These are phyloP conservation scores for Patella pellucida DNA, from an alignment of 2,888 invertebrate species.

Conservation along the genomic window DNA sequence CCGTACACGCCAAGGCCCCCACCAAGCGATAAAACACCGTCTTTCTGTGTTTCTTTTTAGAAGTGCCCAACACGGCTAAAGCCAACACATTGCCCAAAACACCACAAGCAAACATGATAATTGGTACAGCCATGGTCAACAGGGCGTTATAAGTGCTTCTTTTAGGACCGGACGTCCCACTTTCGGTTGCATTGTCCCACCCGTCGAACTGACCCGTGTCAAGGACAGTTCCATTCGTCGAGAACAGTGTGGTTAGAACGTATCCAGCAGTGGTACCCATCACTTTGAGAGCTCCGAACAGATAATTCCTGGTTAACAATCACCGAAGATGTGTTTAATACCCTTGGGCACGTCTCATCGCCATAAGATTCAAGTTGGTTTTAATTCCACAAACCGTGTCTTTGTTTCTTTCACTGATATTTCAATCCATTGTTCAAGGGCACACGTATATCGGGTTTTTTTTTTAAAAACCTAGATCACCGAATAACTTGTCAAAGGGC, in stretches of 20 bases:
- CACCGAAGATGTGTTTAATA: background rate
- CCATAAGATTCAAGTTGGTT: too few relatives aligned
- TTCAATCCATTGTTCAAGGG: too few relatives aligned
- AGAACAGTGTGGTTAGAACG: background rate
- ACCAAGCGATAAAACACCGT: conserved; percentile 68
- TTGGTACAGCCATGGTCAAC: conserved; percentile 40
- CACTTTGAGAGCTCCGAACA: background rate
- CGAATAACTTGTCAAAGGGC: background rate
- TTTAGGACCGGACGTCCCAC: background rate
- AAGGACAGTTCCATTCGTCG: background rate
- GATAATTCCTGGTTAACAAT: background rate
- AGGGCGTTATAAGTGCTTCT: conserved; percentile 18
- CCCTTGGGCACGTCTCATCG: too few relatives aligned
- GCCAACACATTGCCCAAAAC: conserved; percentile 66
- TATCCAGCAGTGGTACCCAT: background rate
- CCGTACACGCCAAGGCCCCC: conserved; percentile 64
- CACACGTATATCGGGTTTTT: too few relatives aligned
- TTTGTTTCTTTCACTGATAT: too few relatives aligned
- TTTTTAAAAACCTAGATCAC: background rate
- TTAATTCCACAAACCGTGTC: too few relatives aligned
- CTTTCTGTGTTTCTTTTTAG: conserved; percentile 55
- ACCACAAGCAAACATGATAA: conserved; percentile 53
- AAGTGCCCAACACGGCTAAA: conserved; percentile 58
- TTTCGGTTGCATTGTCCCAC: background rate
- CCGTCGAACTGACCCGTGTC: too few relatives aligned